Conservation (phyloP, 2,797 vertebrate genomes). For the Danionella dracula region DNA sequence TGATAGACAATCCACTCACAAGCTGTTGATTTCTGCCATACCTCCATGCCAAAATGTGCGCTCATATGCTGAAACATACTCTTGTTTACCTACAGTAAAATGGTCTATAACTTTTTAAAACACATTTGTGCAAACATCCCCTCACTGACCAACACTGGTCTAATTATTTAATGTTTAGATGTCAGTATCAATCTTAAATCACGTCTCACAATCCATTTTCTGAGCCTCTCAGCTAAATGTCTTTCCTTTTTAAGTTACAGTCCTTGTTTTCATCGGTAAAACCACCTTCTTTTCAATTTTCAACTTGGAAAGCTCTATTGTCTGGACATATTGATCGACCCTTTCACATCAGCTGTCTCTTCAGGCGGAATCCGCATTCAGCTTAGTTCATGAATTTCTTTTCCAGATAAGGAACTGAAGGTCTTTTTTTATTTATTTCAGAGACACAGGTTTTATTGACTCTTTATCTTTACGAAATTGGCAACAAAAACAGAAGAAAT, state of each 20-base stretch:
- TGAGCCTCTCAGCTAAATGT: neutral
- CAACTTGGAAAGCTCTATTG: neutral
- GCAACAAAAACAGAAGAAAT: no score
- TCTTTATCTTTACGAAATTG: no score
- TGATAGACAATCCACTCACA: no score
- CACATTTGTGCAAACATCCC: no score
- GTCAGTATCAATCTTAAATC: no score
- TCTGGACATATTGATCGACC: slow-evolving; percentile 19
- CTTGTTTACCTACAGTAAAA: no score
- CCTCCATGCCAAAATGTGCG: no score
- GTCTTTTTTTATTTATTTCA: neutral
- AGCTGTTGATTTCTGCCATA: no score
- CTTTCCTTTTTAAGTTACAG: slow-evolving; percentile 1
- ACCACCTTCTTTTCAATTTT: slow-evolving; percentile 23
- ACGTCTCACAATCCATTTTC: slow-evolving; percentile 4
- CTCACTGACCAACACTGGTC: no score
- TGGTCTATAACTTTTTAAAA: no score
- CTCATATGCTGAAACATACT: no score
- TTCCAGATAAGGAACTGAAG: neutral
- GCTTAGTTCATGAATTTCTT: neutral
- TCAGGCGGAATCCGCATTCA: neutral
- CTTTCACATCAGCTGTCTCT: slow-evolving; percentile 6
- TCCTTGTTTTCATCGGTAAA: slow-evolving; percentile 6
- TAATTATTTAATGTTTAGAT: no score
- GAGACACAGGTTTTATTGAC: neutral